Conservation (phyloP, 2,113 vertebrate species). For the Egretta garzetta region DNA sequence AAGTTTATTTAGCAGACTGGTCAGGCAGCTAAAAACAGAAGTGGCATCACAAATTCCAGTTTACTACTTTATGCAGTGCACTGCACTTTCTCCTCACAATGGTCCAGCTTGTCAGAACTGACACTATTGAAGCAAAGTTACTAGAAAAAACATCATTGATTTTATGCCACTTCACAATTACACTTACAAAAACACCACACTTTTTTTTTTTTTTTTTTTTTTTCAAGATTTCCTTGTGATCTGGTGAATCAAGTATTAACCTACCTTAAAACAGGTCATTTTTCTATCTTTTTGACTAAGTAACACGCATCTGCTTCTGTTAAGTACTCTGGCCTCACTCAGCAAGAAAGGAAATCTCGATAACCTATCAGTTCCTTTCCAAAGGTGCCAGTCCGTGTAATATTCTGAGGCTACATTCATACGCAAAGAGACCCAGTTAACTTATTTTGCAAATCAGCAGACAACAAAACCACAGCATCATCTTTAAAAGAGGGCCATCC, state of each 20-base stretch:
- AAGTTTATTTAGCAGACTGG: slow-evolving; percentile 8
- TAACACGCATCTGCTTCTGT: background rate
- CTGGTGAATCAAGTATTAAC: background rate
- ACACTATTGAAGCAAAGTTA: background rate
- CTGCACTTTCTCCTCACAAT: background rate
- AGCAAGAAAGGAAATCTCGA: background rate
- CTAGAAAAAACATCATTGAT: background rate
- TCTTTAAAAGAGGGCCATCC: background rate
- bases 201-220: background rate
- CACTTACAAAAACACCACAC: background rate
- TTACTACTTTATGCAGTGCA: background rate
- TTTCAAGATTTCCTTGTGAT: background rate
- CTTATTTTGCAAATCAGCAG: background rate
- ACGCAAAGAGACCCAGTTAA: background rate
- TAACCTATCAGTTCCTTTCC: background rate
- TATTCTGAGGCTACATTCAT: background rate
- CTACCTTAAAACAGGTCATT: background rate
- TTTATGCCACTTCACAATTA: background rate
- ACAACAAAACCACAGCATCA: background rate
- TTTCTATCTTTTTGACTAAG: background rate
- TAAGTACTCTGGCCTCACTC: background rate
- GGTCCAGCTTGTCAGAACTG: background rate
- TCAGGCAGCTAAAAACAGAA: slow-evolving; percentile 4
- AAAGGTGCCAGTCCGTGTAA: background rate
- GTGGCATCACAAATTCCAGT: background rate